Evolutionary conservation across 2,113 vertebrate species (phyloP).

Genomic region (Tragelaphus buxtoni): DNA sequence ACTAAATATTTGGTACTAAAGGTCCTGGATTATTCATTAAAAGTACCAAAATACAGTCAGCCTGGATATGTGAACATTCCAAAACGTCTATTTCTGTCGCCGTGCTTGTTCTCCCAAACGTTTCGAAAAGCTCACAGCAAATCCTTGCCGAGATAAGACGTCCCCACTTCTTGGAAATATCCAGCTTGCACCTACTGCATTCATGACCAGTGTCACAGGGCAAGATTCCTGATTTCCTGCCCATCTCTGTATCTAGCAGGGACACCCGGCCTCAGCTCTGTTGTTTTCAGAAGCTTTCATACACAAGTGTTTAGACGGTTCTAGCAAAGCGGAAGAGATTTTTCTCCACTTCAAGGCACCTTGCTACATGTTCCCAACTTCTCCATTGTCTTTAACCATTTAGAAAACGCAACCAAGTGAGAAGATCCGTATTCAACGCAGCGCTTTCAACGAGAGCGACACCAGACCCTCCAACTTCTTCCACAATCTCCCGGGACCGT

Average conservation of each 20-base stretch:
- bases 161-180: constrained; percentile 59
- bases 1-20: background rate
- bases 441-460: background rate
- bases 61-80: background rate
- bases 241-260: background rate
- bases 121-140: constrained; percentile 7
- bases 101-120: background rate
- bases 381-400: constrained; percentile 7
- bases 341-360: constrained; percentile 47
- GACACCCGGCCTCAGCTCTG: constrained; percentile 50
- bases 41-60: background rate
- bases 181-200: constrained; percentile 59
- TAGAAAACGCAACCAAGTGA: background rate
- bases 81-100: background rate
- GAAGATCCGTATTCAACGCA: background rate
- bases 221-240: background rate
- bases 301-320: background rate
- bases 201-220: constrained; percentile 46
- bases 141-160: constrained; percentile 34
- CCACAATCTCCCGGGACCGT: background rate
- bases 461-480: constrained; percentile 49
- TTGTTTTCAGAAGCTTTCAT: background rate
- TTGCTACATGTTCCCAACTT: background rate
- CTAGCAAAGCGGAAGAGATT: constrained; percentile 24
- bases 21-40: background rate